Conservation (phyloP, 2,797 vertebrate species). For the Chiloscyllium punctatum region DNA sequence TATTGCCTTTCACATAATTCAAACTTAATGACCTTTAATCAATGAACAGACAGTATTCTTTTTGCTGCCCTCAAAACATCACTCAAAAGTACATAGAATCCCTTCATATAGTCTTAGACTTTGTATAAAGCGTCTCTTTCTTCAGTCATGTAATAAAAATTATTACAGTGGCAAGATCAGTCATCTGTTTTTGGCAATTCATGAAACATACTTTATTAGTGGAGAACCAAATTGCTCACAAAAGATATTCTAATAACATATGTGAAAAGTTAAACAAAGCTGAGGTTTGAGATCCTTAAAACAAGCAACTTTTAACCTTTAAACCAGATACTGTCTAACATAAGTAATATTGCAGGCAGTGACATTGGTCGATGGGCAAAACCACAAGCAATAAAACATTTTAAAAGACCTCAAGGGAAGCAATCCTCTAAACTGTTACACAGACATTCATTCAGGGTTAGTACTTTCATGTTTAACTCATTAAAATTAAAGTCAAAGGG, state of each 20-base stretch:
- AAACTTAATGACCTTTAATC: not conserved
- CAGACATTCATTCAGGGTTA: slow-evolving; percentile 14
- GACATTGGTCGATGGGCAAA: not conserved
- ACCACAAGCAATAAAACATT: not conserved
- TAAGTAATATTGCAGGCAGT: not conserved
- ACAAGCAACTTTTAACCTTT: slow-evolving; percentile 11
- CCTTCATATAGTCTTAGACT: not conserved
- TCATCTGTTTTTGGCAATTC: slow-evolving; percentile 2
- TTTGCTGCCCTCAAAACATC: not conserved
- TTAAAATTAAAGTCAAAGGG: not conserved
- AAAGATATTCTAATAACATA: slow-evolving; percentile 10
- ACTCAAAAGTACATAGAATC: not conserved
- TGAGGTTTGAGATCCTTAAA: not conserved
- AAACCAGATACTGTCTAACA: not conserved
- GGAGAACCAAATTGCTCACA: not conserved
- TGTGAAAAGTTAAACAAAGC: not conserved
- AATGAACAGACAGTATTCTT: not conserved
- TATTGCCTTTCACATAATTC: not conserved
- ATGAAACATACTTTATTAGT: slow-evolving; percentile 1
- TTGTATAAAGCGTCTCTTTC: not conserved
- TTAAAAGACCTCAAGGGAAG: not conserved
- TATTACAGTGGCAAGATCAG: slow-evolving; percentile 9
- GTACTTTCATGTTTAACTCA: slow-evolving; percentile 5
- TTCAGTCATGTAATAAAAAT: not conserved
- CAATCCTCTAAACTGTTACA: not conserved